A percentile compares a stretch with the other conserved stretches of the same genome.
Conservation (phyloP, 2,888 invertebrate species). For the Epinotia bilunana region DNA sequence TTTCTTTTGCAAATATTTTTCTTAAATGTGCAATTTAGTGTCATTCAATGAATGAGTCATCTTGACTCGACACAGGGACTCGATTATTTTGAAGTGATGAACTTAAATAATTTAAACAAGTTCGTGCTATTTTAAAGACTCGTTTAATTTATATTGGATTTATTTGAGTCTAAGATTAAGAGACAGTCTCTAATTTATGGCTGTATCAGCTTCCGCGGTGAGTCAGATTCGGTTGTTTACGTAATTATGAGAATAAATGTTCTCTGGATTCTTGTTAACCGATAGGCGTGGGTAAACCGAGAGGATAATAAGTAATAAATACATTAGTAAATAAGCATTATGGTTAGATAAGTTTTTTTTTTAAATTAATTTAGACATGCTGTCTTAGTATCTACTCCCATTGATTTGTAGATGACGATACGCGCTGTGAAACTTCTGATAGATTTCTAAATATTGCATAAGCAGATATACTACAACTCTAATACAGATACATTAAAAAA, state of each 20-base stretch:
- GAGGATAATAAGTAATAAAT: neutral
- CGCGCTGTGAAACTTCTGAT: no score
- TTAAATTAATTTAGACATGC: no score
- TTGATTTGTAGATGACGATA: no score
- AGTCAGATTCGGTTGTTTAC: constrained; percentile 23
- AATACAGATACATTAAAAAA: no score
- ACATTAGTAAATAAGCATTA: neutral
- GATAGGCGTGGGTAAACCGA: constrained; percentile 3
- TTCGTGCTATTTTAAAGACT: neutral
- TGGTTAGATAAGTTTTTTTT: neutral
- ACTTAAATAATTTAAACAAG: neutral
- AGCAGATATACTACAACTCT: no score
- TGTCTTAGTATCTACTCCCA: no score
- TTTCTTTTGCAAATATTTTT: no score
- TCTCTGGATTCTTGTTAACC: constrained; percentile 14
- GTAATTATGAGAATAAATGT: constrained; percentile 38
- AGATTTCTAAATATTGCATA: no score
- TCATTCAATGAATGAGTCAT: neutral
- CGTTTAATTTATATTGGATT: constrained; percentile 5
- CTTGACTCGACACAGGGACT: neutral
- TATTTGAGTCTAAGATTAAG: neutral
- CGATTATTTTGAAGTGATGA: neutral
- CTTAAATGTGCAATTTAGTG: no score
- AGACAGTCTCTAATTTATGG: constrained; percentile 14
- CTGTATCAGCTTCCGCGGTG: neutral